Base-by-base conservation (phyloP, 2,888 invertebrate genomes). In the Epinotia demarniana region DNA sequence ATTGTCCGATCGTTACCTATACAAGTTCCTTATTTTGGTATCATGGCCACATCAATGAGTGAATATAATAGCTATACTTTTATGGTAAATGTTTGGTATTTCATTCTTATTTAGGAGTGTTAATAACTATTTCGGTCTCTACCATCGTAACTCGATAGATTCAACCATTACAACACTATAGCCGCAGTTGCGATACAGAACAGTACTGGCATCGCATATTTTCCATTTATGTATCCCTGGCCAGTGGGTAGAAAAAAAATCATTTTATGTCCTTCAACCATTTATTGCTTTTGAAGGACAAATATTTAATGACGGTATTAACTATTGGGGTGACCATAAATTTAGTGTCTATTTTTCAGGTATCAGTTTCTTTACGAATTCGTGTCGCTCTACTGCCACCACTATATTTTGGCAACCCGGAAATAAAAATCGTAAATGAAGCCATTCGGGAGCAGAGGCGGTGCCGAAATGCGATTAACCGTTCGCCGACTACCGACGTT, bases 381-480 rank as follows among this genome's bases (percentile, higher is more conserved):
- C 16, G 3, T 11, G 12, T 23, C 62, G 6, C 43, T 57, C 55
- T 73, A 46, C 69, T 58, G 63, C 63, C 72, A 39, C 88, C 86
- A 81, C 89, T 83, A 90, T 92, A 89, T 43, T 33, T 19, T 33
- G 61, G 61, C 57, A 72, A 67, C 55, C 79, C 89, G 91, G 90
- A 92, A 91, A 92, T 93, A 93, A 93, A 93, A 93, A 94, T 92
- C 92, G 93, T 93, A 94, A 93, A 94, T 94, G 93, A 94, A 94
- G 93, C 92, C 86, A 93, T 94, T 93, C 85, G 83, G 85, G 87
- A 88, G 84, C 86, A 81, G 87, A 86, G 89, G 87, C 89, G 88
- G 90, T 89, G 88, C 89, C 89, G 85, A 85, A 89, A 89, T 87
- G 88, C 90, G 89, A 92, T 93, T 93, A 93, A 93, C 90, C 92